Conservation (phyloP, 2,888 invertebrate genomes). For the Elaeidobius kamerunicus region DNA sequence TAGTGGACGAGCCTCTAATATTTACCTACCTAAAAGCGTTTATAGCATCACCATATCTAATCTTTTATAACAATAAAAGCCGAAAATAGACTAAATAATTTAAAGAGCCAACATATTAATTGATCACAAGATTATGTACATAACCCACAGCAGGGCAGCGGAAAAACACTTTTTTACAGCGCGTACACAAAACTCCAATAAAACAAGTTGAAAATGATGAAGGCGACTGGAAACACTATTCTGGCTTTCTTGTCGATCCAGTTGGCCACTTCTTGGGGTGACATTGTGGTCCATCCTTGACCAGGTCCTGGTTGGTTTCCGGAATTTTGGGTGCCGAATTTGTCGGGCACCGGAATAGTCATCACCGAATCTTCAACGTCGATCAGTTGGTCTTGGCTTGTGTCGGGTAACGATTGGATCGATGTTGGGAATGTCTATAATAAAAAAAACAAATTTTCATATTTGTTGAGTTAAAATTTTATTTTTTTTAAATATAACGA, state of each 20-base stretch:
- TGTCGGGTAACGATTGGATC: slow-evolving; percentile 54
- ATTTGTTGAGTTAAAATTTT: no score
- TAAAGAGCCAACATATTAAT: no score
- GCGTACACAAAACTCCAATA: slow-evolving; percentile 48
- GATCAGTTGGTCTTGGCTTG: slow-evolving; percentile 61
- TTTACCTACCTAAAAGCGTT: no score
- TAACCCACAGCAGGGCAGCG: no score
- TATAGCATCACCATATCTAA: background rate
- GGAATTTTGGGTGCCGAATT: background rate
- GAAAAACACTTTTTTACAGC: slow-evolving; percentile 34
- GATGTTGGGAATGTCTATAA: slow-evolving; percentile 52
- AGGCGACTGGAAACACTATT: slow-evolving; percentile 72
- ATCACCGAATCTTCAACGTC: slow-evolving; percentile 38
- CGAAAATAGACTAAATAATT: background rate
- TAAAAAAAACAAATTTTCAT: slow-evolving; percentile 48
- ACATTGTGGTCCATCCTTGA: slow-evolving; percentile 73
- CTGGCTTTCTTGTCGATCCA: slow-evolving; percentile 83
- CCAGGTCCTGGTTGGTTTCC: slow-evolving; percentile 31
- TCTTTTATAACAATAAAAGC: background rate
- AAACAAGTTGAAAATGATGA: slow-evolving; percentile 69
- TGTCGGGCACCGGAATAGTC: slow-evolving; percentile 39
- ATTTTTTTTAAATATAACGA: no score
- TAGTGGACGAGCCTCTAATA: no score
- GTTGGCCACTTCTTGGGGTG: slow-evolving; percentile 82
- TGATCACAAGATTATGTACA: no score